These are phyloP conservation scores for Hippocampus comes DNA, from an alignment of 2,113 vertebrate genomes.

Conservation along the genomic window DNA sequence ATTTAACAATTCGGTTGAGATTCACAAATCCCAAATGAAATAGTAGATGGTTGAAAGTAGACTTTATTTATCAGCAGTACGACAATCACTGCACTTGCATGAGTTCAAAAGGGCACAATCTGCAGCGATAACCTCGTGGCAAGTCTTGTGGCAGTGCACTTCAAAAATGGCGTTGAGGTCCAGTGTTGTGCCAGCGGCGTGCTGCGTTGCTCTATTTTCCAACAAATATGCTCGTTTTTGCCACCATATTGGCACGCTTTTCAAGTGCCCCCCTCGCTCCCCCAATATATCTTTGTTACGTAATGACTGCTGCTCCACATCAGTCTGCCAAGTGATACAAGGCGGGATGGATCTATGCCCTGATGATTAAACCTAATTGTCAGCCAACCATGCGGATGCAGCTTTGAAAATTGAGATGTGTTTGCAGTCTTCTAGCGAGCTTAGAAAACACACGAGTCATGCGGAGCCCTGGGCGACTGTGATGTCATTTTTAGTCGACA, in stretches of 20 bases:
- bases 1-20: no score
- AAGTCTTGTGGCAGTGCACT: background rate
- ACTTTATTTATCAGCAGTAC: background rate
- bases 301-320: background rate
- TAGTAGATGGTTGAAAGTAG: background rate
- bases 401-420: background rate
- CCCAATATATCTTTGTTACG: background rate
- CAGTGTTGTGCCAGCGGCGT: background rate
- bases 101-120: background rate
- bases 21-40: background rate
- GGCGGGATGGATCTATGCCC: background rate
- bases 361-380: background rate
- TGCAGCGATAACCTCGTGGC: no score
- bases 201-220: background rate
- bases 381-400: no score
- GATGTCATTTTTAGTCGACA: background rate
- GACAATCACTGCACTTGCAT: background rate
- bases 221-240: background rate
- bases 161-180: background rate
- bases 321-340: conserved; percentile 1
- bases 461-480: no score
- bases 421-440: background rate
- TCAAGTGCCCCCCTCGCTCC: background rate
- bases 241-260: background rate
- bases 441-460: no score